phyloP scores from a whole-genome alignment of 2,113 vertebrate genomes.

The Psilopsiagon aurifrons region DNA sequence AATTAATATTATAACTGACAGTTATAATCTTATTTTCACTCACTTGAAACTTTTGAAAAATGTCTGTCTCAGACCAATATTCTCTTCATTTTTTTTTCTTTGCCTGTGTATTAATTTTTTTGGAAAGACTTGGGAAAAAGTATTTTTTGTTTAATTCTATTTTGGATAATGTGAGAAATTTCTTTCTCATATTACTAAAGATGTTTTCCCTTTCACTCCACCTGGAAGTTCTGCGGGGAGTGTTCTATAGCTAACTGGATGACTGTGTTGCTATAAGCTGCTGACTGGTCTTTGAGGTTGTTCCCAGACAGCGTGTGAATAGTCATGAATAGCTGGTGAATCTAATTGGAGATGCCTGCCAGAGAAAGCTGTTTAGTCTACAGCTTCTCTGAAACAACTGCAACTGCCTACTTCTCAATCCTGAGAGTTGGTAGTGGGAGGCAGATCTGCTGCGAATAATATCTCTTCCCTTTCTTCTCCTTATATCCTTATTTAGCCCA shows the following conservation, averaged over 20 bases:
- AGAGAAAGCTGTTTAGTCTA: not conserved
- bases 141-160: not conserved
- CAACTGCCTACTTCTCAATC: not conserved
- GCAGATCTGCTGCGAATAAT: not conserved
- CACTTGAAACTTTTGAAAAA: not conserved
- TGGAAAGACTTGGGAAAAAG: not conserved
- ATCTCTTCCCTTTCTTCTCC: not conserved
- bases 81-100: not conserved
- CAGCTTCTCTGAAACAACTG: not conserved
- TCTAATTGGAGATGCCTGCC: not conserved
- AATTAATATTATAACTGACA: not conserved
- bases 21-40: not conserved
- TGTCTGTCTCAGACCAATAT: not conserved
- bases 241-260: not conserved
- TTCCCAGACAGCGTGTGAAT: not conserved
- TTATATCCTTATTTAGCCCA: not conserved
- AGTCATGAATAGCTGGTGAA: not conserved
- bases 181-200: not conserved
- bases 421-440: not conserved
- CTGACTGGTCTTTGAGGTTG: not conserved
- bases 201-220: fast-evolving
- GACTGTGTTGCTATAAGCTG: not conserved
- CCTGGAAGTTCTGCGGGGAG: not conserved
- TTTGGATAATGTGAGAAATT: not conserved
- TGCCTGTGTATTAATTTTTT: not conserved